Evolutionary conservation across 1,140 invertebrate genomes (phyloP).

Genomic region (Lethrus apterus): DNA sequence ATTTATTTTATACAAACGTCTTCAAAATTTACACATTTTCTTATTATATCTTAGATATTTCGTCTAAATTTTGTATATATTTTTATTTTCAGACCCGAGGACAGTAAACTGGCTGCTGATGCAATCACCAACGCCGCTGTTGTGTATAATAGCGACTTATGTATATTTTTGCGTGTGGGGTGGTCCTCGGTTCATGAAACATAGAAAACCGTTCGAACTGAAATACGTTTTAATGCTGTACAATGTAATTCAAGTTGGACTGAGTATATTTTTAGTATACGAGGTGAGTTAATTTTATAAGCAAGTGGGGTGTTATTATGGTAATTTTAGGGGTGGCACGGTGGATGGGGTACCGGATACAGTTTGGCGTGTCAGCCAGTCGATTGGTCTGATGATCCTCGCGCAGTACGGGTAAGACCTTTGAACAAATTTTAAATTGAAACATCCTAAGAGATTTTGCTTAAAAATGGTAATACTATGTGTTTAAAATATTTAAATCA

Average conservation of each 20-base stretch:
- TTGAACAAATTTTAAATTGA: too few relatives aligned
- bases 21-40: too few relatives aligned
- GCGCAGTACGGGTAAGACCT: slow-evolving; percentile 69
- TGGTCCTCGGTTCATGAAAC: slow-evolving; percentile 77
- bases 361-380: slow-evolving; percentile 78
- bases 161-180: slow-evolving; percentile 65
- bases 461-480: too few relatives aligned
- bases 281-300: slow-evolving; percentile 42
- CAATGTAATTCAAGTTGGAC: slow-evolving; percentile 68
- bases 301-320: background rate
- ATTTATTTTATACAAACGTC: too few relatives aligned
- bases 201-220: slow-evolving; percentile 74
- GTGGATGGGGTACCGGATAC: slow-evolving; percentile 66
- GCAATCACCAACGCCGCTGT: slow-evolving; percentile 67
- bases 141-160: slow-evolving; percentile 65
- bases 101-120: slow-evolving; percentile 81
- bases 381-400: slow-evolving; percentile 65
- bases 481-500: too few relatives aligned
- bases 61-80: too few relatives aligned
- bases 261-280: slow-evolving; percentile 64
- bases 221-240: slow-evolving; percentile 71
- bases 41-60: too few relatives aligned
- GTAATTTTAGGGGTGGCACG: background rate
- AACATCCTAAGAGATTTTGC: too few relatives aligned
- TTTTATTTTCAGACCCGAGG: slow-evolving; percentile 76